Base-by-base conservation (phyloP, 2,113 vertebrate species). In the Myodes glareolus region DNA sequence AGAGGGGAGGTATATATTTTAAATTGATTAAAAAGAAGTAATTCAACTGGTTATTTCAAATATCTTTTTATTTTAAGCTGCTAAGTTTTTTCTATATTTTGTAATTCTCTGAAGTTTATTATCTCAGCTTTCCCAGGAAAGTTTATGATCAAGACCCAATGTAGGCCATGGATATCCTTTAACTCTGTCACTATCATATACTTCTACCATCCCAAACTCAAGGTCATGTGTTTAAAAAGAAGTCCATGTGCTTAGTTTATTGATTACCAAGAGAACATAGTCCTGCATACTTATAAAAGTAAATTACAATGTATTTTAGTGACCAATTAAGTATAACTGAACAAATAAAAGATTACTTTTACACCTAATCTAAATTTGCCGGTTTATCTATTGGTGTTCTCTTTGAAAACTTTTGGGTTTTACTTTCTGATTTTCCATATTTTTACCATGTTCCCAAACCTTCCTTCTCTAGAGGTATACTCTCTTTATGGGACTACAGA, bases 361-460 rank as follows among this genome's bases (percentile, higher is more conserved):
- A 14, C 52, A 90, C 33, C 33, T 75, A 67, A 42, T 94, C 27
- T 80, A 75, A 52, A 68, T 86, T 90, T 82, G 7, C 47, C 11
- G 50, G 33, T 81, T 95, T 94, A 84, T 90, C 52, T 81, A 89
- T 12, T 88, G 72, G 21, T 52, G 73, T 93, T 67, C n/a, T 78
- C 33, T 63, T 70, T 33, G 29, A 5, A 63, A 25, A 19, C 13
- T 12, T 89, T 68, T 27, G 36, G 2, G 1, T 76, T 67, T 91
- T 90, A 16, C 78, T 92, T 90, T 10, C 14, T n/a, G 58, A 16
- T 94, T 36, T 67, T 81, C 8, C 47, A 45, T 4, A 76, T n/a
- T 21, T 23, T 52, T n/a, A 33, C 61, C 39, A 85, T 5, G 73
- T 36, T 47, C 10, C 9, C 17, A 76, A 87, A 52, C 13, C 76